A percentile compares a stretch with the other conserved stretches of the same genome.
Evolutionary conservation across 2,113 vertebrate genomes (phyloP).

Genomic region (Regulus satrapa): DNA sequence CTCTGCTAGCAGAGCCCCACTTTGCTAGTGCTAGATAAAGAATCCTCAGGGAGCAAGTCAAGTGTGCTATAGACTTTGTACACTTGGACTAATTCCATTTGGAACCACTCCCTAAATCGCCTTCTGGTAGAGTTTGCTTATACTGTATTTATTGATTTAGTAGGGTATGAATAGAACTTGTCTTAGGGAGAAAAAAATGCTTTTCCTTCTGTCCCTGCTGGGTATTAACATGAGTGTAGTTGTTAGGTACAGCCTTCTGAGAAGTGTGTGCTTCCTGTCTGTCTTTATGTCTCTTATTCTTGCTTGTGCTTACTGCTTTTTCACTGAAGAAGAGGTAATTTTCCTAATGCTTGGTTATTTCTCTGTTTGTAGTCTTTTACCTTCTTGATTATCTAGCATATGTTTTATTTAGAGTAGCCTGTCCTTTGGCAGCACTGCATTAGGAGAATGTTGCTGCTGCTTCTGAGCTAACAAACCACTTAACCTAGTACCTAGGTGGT

Average conservation of each 20-base stretch:
- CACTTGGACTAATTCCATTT: not conserved
- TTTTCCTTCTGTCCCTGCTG: not conserved
- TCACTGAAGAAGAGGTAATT: not conserved
- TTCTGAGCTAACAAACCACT: not conserved
- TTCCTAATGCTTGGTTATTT: not conserved
- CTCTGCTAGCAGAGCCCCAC: not conserved
- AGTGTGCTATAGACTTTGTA: not conserved
- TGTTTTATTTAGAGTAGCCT: not conserved
- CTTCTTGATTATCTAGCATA: not conserved
- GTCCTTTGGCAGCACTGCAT: not conserved
- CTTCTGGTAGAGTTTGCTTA: not conserved
- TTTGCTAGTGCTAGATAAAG: rapidly evolving
- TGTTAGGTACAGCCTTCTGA: not conserved
- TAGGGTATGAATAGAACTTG: not conserved
- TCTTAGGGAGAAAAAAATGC: not conserved
- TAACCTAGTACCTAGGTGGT: not conserved
- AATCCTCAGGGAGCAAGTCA: not conserved
- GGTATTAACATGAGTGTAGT: not conserved
- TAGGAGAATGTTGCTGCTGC: not conserved
- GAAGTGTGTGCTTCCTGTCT: not conserved
- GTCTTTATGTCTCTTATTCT: not conserved
- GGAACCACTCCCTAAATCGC: not conserved
- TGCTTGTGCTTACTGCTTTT: not conserved
- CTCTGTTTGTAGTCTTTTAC: not conserved
- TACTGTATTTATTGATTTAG: not conserved